Base-by-base conservation (phyloP, 2,113 vertebrate genomes). In the Melanostigma gelatinosum region DNA sequence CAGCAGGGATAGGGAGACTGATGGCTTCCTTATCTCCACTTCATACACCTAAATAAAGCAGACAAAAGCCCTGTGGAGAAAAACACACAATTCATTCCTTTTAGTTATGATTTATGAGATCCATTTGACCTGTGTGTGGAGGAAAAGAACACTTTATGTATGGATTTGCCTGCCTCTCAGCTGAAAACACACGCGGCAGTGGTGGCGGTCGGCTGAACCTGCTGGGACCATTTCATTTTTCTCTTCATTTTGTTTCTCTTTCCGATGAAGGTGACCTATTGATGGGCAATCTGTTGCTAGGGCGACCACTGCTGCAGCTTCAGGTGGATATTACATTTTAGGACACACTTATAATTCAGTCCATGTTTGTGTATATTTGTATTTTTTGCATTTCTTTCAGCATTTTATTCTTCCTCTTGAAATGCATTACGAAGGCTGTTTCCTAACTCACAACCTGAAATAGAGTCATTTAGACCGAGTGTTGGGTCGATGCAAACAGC, bases 11-110 rank as follows among this genome's bases (percentile, higher is more conserved):
- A n/a, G 58, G 13, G 34, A 75, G 62, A 57, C 78, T 88, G 85
- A 86, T 88, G 85, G 85, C 64, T 87, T 85, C 83, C 84, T 90
- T 87, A 90, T 87, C 88, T 58, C 64, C 40, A 75, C 86, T 83
- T 73, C 38, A 79, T 77, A 82, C 58, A 72, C 65, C 64, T 67
- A 83, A 82, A 90, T 81, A 75, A 80, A 77, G n/a, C 71, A 87
- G 70, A 77, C 72, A 78, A 88, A 81, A 61, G 55, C 50, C 36
- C 24, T n/a, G 36, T 32, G 60, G 52, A 46, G 78, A 67, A 75
- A 82, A n/a, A 18, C 55, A 78, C 75, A 32, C 62, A 65, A 79
- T 84, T 87, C 68, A 76, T 75, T 75, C 72, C 44, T 60, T 85
- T 85, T 84, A 77, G 80, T 77, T 89, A 83, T 77, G 82, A 86